Evolutionary conservation across 2,888 invertebrate species (phyloP).

Genomic region (Dicyrtomina minuta): DNA sequence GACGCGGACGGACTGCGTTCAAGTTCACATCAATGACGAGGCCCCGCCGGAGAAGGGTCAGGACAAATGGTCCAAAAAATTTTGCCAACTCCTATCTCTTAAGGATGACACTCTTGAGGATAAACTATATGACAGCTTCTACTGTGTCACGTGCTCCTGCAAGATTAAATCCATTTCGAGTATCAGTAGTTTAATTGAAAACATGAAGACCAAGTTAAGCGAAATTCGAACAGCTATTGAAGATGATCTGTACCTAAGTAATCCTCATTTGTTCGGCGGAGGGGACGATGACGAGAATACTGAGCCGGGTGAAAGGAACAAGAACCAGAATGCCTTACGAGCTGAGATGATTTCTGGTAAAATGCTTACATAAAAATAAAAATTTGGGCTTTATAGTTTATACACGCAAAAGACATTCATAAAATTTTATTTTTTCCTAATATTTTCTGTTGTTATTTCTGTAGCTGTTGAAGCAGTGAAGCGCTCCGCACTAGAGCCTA

Average conservation of each 20-base stretch:
- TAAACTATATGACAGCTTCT: neutral
- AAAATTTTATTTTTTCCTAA: too few relatives aligned
- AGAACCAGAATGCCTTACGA: neutral
- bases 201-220: neutral
- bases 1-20: neutral
- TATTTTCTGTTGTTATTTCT: neutral
- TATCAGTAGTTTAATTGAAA: neutral
- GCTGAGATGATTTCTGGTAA: neutral
- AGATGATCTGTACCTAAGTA: neutral
- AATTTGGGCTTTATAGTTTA: too few relatives aligned
- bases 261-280: neutral
- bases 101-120: neutral
- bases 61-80: neutral
- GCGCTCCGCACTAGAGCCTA: too few relatives aligned
- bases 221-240: neutral
- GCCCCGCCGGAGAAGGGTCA: neutral
- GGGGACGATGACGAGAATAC: neutral
- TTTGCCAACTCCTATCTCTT: neutral
- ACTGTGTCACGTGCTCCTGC: neutral
- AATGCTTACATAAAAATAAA: too few relatives aligned
- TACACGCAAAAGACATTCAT: too few relatives aligned
- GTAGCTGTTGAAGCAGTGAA: neutral
- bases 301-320: neutral
- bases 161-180: slow-evolving; percentile 1
- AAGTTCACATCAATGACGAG: neutral